Percentiles rank a stretch among this genome's conserved stretches.
Conservation (phyloP, 1,140 invertebrate genomes). For the Magallana gigas region DNA sequence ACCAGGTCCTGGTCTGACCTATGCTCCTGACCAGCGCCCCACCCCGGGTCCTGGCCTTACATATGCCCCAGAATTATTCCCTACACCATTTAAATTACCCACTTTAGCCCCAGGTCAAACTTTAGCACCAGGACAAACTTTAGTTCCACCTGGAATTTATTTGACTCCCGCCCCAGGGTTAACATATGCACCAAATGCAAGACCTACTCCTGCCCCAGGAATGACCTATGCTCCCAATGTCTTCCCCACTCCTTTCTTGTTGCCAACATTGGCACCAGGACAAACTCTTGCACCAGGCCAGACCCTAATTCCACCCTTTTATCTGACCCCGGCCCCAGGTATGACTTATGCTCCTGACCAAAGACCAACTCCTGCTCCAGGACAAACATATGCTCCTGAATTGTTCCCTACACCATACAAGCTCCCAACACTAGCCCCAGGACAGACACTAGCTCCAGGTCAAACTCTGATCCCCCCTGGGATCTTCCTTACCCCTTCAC, state of each 20-base stretch:
- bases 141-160: constrained; percentile 27
- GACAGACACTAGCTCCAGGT: constrained; percentile 34
- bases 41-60: constrained; percentile 62
- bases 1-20: constrained; percentile 25
- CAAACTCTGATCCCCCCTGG: constrained; percentile 37
- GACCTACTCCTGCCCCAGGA: constrained; percentile 61
- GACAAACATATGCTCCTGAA: constrained; percentile 51
- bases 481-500: constrained; percentile 26
- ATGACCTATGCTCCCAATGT: constrained; percentile 63
- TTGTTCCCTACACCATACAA: constrained; percentile 53
- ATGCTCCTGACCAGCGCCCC: constrained; percentile 46
- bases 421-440: constrained; percentile 35
- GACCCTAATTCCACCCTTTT: constrained; percentile 51
- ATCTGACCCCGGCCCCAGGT: constrained; percentile 59
- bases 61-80: constrained; percentile 56
- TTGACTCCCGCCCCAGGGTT: constrained; percentile 50
- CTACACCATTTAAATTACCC: constrained; percentile 49
- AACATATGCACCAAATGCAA: constrained; percentile 56
- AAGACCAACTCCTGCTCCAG: constrained; percentile 47
- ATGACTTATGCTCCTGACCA: constrained; percentile 55
- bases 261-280: constrained; percentile 51
- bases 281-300: constrained; percentile 41
- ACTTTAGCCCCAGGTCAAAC: constrained; percentile 58
- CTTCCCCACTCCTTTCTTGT: constrained; percentile 58
- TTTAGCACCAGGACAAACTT: constrained; percentile 37